These are phyloP conservation scores for Corythornis madagascariensis DNA, from an alignment of 2,113 vertebrate species.

Conservation along the genomic window DNA sequence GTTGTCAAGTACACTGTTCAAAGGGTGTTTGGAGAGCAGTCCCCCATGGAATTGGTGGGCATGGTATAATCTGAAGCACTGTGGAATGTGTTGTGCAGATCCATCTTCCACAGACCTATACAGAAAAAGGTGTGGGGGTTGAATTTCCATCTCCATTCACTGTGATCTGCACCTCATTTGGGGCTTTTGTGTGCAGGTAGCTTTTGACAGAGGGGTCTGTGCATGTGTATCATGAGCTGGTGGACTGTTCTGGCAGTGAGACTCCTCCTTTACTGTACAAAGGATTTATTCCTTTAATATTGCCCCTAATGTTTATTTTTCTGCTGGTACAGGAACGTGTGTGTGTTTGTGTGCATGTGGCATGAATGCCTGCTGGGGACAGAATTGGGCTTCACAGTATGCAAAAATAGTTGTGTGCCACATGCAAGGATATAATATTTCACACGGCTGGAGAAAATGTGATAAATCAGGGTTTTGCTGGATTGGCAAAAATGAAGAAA, in stretches of 20 bases:
- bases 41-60: neutral
- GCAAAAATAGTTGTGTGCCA: slow-evolving; percentile 26
- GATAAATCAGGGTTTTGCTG: slow-evolving; percentile 30
- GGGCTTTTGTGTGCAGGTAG: neutral
- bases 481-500: neutral
- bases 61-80: neutral
- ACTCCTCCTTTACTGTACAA: neutral
- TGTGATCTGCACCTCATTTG: neutral
- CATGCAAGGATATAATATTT: slow-evolving; percentile 2
- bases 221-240: neutral
- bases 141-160: neutral
- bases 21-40: neutral
- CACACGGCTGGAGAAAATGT: slow-evolving; percentile 26
- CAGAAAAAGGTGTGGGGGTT: neutral
- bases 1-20: neutral
- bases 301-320: slow-evolving; percentile 6
- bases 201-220: neutral
- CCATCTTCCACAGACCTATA: neutral
- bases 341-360: neutral
- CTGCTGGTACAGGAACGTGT: neutral
- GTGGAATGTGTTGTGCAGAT: neutral
- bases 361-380: slow-evolving; percentile 50
- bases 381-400: slow-evolving; percentile 52
- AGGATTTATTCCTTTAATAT: slow-evolving; percentile 48
- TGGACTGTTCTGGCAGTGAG: neutral